Percentiles rank a stretch among this genome's conserved stretches.
Conservation (phyloP, 2,797 vertebrate genomes). For the Crenuchus spilurus region DNA sequence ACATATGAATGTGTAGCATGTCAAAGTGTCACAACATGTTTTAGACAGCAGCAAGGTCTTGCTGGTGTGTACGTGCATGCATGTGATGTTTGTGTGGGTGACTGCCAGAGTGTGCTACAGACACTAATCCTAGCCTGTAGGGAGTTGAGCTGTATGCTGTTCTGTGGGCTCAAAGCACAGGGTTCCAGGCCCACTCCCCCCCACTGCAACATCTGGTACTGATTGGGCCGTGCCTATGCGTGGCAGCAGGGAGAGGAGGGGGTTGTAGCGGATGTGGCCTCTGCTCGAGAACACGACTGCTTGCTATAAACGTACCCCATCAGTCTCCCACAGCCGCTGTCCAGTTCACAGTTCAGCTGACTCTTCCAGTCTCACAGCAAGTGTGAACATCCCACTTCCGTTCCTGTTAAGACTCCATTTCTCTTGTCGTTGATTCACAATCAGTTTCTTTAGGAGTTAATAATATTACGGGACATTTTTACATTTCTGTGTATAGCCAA, state of each 20-base stretch:
- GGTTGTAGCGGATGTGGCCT: slow-evolving; percentile 49
- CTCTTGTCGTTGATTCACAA: too few relatives aligned
- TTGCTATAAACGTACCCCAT: slow-evolving; percentile 28
- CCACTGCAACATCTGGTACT: slow-evolving; percentile 54
- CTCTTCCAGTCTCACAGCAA: neutral
- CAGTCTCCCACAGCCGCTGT: slow-evolving; percentile 2
- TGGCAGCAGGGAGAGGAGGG: slow-evolving; percentile 42
- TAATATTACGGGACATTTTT: neutral
- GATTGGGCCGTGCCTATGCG: slow-evolving; percentile 50
- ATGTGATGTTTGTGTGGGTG: neutral
- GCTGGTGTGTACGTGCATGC: slow-evolving; percentile 21
- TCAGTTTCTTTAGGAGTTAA: neutral
- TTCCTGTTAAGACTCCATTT: neutral
- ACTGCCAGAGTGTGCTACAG: slow-evolving; percentile 2
- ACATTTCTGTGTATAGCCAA: neutral
- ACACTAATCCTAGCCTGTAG: slow-evolving; percentile 42
- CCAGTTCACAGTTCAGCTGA: neutral
- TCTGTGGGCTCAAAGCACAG: slow-evolving; percentile 43
- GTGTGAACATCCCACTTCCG: too few relatives aligned
- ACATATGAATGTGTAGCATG: slow-evolving; percentile 19
- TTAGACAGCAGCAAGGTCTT: slow-evolving; percentile 16
- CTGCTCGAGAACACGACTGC: slow-evolving; percentile 37
- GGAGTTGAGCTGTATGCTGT: slow-evolving; percentile 32
- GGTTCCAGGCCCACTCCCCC: slow-evolving; percentile 19
- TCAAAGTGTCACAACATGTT: slow-evolving; percentile 26